Conservation (phyloP, 2,888 invertebrate genomes). For the Tenthredo mesomela region DNA sequence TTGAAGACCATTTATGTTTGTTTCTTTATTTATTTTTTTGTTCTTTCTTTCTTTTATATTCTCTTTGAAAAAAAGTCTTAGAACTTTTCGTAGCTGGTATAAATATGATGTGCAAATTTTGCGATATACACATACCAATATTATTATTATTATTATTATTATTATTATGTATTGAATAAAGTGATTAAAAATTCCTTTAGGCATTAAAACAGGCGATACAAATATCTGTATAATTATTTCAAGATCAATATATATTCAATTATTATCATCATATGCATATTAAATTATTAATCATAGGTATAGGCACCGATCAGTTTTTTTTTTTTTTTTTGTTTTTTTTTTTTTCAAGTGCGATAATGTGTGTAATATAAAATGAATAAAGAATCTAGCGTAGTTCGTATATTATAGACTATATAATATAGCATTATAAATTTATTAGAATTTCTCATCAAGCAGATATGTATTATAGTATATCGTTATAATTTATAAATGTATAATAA, state of each 20-base stretch:
- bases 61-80: background rate
- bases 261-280: background rate
- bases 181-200: slow-evolving; percentile 21
- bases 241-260: background rate
- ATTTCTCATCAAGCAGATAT: background rate
- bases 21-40: background rate
- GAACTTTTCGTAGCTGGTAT: background rate
- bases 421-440: background rate
- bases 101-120: background rate
- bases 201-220: slow-evolving; percentile 11
- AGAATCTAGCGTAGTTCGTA: background rate
- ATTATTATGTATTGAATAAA: too few relatives aligned
- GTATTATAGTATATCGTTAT: slow-evolving; percentile 45
- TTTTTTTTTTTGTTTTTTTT: background rate
- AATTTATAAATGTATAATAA: slow-evolving; percentile 40
- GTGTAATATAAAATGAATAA: background rate
- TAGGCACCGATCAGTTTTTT: slow-evolving; percentile 36
- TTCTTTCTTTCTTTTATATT: background rate
- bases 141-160: too few relatives aligned
- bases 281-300: slow-evolving; percentile 4
- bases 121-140: background rate
- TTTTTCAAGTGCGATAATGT: background rate
- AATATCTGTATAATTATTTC: background rate
- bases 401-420: too few relatives aligned
- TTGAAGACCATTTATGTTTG: background rate